phyloP scores from a whole-genome alignment of 92 coral and sea anemone species.

The Porites divaricata region DNA sequence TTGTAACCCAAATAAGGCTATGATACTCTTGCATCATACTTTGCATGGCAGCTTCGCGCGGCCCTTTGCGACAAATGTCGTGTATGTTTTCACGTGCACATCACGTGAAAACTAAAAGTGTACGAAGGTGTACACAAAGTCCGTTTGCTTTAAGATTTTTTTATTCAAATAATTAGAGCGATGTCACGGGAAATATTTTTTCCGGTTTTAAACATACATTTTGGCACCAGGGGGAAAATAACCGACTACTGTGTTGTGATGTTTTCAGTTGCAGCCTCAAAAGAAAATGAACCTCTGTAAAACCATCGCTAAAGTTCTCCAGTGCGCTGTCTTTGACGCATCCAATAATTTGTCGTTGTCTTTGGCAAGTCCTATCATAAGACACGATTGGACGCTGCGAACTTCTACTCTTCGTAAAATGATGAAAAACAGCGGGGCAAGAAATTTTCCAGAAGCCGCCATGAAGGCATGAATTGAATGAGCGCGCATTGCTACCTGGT shows the following conservation, averaged over 20 bases:
- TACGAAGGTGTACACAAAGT: neutral
- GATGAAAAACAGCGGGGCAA: neutral
- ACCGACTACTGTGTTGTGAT: neutral
- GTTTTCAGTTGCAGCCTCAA: neutral
- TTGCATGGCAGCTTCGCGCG: too few species aligned
- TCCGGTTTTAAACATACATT: neutral
- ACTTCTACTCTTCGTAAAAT: too few species aligned
- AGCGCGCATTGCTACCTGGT: slow-evolving; percentile 14
- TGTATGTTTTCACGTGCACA: slow-evolving; percentile 22
- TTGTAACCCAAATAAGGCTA: slow-evolving; percentile 33
- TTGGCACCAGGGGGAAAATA: neutral
- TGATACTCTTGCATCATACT: neutral
- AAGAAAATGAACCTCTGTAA: neutral
- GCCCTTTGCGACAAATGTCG: neutral
- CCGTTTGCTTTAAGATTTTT: neutral
- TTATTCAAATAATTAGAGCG: slow-evolving; percentile 1
- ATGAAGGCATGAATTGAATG: neutral
- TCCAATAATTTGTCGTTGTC: neutral
- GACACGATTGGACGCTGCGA: too few species aligned
- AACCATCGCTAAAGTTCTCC: too few species aligned
- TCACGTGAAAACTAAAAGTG: slow-evolving; percentile 16
- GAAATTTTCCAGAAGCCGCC: too few species aligned
- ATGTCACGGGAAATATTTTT: slow-evolving; percentile 4
- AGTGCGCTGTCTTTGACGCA: neutral
- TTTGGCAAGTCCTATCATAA: too few species aligned